phyloP scores from a whole-genome alignment of 37 sponge, comb jelly and placozoan genomes.

The Ephydatia muelleri region DNA sequence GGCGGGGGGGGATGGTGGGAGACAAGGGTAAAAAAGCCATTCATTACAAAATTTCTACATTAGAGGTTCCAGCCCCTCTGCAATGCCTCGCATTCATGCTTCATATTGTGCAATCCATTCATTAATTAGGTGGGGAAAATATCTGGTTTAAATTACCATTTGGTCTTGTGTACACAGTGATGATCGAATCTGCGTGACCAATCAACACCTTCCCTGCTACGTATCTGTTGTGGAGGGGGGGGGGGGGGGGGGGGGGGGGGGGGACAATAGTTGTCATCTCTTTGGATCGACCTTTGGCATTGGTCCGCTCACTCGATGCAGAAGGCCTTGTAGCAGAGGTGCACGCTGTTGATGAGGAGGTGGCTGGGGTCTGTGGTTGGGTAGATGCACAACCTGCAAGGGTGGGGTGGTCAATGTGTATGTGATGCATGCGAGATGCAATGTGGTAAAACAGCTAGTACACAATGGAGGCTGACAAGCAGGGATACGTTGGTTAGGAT shows the following conservation, averaged over 20 bases:
- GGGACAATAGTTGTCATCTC: neutral
- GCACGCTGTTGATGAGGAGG: constrained; percentile 27
- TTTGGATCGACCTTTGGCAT: too few species aligned
- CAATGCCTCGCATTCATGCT: neutral
- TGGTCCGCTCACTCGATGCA: constrained; percentile 43
- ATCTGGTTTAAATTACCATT: constrained; percentile 20
- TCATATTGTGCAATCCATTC: too few species aligned
- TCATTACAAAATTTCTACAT: neutral
- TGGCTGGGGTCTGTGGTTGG: constrained; percentile 57
- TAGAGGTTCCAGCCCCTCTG: neutral
- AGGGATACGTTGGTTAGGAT: too few species aligned
- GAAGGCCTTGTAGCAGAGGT: constrained; percentile 22
- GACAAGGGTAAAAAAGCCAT: neutral
- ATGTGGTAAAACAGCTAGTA: too few species aligned
- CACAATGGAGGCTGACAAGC: too few species aligned
- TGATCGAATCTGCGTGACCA: constrained; percentile 23
- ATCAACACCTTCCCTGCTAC: constrained; percentile 20
- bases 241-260: neutral
- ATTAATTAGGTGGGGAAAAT: neutral
- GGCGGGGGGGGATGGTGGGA: neutral
- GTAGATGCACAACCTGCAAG: constrained; percentile 32
- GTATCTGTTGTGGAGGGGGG: neutral
- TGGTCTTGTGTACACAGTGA: constrained; percentile 48
- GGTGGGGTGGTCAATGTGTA: too few species aligned
- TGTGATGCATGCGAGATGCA: too few species aligned